Conservation (phyloP, 2,113 vertebrate species). For the Phyllostomus hastatus region DNA sequence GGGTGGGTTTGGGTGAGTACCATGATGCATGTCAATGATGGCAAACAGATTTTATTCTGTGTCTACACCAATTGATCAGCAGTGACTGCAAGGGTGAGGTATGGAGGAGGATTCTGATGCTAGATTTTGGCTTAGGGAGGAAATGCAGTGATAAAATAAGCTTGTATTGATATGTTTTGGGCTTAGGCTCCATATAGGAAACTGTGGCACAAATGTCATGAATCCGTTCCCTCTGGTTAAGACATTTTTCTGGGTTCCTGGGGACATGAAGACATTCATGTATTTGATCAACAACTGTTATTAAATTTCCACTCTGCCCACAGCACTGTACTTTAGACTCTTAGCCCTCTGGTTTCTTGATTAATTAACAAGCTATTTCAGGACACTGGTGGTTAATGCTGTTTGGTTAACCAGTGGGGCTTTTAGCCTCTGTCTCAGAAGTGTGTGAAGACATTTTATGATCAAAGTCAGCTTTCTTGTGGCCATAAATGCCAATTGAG, state of each 20-base stretch:
- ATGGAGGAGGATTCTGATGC: background rate
- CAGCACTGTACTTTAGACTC: constrained; percentile 1
- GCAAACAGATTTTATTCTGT: background rate
- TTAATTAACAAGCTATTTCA: constrained; percentile 46
- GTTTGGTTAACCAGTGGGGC: constrained; percentile 1
- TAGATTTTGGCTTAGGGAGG: background rate
- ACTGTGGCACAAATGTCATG: background rate
- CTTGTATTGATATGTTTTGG: background rate
- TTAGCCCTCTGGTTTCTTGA: background rate
- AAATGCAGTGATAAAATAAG: background rate
- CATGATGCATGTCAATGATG: background rate
- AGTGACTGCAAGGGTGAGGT: background rate
- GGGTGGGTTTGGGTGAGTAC: background rate
- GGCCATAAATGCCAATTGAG: background rate
- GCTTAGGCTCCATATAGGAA: background rate
- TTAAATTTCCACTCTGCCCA: background rate
- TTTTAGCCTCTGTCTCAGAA: background rate
- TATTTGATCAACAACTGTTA: background rate
- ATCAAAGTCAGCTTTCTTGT: constrained; percentile 9
- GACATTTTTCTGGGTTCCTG: background rate
- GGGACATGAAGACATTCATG: background rate
- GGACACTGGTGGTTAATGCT: background rate
- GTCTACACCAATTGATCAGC: background rate
- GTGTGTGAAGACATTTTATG: constrained; percentile 5
- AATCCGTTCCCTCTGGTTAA: background rate